Conservation (phyloP, 2,113 vertebrate species). For the Engystomops pustulosus region DNA sequence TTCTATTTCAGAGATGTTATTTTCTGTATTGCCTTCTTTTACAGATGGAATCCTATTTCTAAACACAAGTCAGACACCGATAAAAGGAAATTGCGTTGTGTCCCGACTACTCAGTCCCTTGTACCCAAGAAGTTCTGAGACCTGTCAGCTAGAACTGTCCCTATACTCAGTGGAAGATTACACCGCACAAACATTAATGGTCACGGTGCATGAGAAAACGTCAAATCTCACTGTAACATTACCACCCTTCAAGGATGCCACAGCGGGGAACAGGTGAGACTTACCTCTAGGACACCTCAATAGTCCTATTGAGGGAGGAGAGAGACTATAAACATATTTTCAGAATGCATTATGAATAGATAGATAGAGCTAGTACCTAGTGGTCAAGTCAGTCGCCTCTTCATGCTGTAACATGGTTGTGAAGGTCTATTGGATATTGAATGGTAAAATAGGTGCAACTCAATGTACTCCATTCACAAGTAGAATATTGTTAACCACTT, state of each 20-base stretch:
- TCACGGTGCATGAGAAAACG: conserved; percentile 63
- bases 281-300: background rate
- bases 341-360: background rate
- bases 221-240: conserved; percentile 64
- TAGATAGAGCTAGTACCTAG: no score
- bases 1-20: background rate
- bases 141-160: conserved; percentile 68
- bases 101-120: conserved; percentile 70
- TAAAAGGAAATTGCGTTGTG: conserved; percentile 62
- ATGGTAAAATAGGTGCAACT: background rate
- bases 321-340: no score
- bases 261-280: background rate
- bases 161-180: conserved; percentile 62
- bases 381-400: no score
- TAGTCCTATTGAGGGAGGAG: background rate
- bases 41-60: conserved; percentile 68
- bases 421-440: background rate
- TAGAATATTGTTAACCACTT: conserved; percentile 40
- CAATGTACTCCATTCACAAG: conserved; percentile 54
- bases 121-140: conserved; percentile 66
- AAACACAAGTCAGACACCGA: conserved; percentile 60
- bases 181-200: conserved; percentile 63
- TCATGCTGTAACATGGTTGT: no score
- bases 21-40: background rate
- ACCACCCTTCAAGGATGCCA: conserved; percentile 60